Evolutionary conservation across 2,113 vertebrate genomes (phyloP), one percentile per base, ranked within the genome.

Genomic region (Corydoras sp.): DNA sequence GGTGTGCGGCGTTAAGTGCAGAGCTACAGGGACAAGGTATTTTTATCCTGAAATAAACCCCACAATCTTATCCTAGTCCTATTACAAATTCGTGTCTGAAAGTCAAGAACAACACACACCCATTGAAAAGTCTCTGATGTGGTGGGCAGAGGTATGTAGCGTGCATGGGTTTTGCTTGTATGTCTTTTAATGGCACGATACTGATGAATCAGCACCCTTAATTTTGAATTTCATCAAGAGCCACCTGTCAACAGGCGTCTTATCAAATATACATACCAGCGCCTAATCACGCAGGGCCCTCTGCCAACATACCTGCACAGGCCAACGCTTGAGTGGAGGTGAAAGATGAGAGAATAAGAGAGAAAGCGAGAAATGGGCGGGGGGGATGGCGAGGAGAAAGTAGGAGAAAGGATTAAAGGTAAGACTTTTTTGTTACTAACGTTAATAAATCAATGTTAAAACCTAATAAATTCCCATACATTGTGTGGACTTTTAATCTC

Each of bases 171-270:
- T 58, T 53, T 50, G 48, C 49, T 30, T 14, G 32, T 59, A 18
- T 73, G 68, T 74, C 78, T 76, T 80, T 77, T 68, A 62, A 63
- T 78, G 72, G 67, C 61, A 24, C 76, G 32, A 65, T 71, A 68
- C 80, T 75, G 69, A 58, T 31, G 56, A 85, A 82, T 81, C 75
- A 64, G 24, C 73, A 72, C 70, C 73, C 77, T 84, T 85, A 75
- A 89, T 86, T 89, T 85, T 77, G 86, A 80, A 85, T 85, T 86
- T 87, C 81, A 83, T 76, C 73, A 10, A 68, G 77, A 62, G 78
- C 60, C 54, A 29, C 32, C 87, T 79, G 69, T 87, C 88, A 87
- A 59, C 73, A 60, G 65, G 65, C 7, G 68, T 82, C 69, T 81
- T 85, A 85, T 82, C 81, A 85, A 85, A 83, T 71, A 71, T 76